phyloP scores from a whole-genome alignment of 2,113 vertebrate species.

The Larimichthys polyactis region DNA sequence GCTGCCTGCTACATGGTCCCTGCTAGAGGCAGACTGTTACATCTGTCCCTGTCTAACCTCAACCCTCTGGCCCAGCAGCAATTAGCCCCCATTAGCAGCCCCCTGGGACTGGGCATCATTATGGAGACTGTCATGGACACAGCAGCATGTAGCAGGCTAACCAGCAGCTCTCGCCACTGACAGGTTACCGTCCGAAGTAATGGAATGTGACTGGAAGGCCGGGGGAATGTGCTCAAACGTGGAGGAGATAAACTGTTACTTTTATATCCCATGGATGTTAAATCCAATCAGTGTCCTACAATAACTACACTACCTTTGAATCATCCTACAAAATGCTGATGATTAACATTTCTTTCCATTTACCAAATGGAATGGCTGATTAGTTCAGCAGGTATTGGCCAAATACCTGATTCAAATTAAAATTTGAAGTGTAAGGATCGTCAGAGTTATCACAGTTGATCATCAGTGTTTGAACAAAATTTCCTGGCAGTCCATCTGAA shows the following conservation, averaged over 20 bases:
- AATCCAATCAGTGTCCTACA: background rate
- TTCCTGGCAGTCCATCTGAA: too few relatives aligned
- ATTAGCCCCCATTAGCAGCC: conserved; percentile 83
- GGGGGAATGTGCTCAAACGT: conserved; percentile 10
- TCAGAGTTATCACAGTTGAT: too few relatives aligned
- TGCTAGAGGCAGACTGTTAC: conserved; percentile 81
- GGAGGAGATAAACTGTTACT: background rate
- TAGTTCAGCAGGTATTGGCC: too few relatives aligned
- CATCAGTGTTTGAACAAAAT: too few relatives aligned
- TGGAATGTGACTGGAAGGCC: conserved; percentile 51
- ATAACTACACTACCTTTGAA: background rate
- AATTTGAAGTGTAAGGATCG: too few relatives aligned
- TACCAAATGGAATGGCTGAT: too few relatives aligned
- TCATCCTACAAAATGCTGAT: background rate
- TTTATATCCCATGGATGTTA: background rate
- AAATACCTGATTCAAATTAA: too few relatives aligned
- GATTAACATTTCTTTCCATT: background rate
- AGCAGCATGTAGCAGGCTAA: conserved; percentile 52
- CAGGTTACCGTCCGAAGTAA: conserved; percentile 57
- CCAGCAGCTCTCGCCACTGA: conserved; percentile 51
- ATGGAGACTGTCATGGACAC: conserved; percentile 67
- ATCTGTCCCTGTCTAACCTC: conserved; percentile 82
- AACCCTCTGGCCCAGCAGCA: conserved; percentile 81
- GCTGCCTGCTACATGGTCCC: conserved; percentile 73
- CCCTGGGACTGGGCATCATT: conserved; percentile 80